Conservation (phyloP, 2,797 vertebrate genomes). For the Phataginus tetradactyla region DNA sequence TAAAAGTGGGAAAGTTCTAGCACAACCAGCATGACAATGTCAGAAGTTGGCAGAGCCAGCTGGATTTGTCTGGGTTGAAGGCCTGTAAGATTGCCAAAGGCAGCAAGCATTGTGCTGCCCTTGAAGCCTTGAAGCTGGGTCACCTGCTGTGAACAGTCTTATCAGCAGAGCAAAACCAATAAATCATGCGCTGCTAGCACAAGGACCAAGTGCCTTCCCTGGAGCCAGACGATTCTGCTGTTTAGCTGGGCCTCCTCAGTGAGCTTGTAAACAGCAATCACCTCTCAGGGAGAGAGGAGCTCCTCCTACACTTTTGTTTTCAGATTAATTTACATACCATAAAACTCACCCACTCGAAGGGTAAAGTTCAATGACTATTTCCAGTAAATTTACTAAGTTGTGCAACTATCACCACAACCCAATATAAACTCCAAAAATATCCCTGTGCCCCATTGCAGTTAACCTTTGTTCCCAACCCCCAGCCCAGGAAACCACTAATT, state of each 20-base stretch:
- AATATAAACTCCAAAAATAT: not conserved
- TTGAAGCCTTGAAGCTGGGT: constrained; percentile 80
- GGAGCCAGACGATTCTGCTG: constrained; percentile 75
- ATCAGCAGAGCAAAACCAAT: constrained; percentile 68
- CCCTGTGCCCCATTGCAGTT: not conserved
- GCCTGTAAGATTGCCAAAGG: constrained; percentile 17
- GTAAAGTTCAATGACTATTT: not conserved
- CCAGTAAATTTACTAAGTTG: not conserved
- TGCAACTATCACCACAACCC: not conserved
- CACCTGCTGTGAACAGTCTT: constrained; percentile 77
- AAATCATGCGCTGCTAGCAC: constrained; percentile 65
- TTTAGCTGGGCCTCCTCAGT: constrained; percentile 40
- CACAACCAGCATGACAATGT: not conserved
- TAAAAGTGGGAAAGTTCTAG: not conserved
- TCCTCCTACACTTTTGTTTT: not conserved
- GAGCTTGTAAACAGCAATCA: constrained; percentile 67
- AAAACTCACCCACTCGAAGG: not conserved
- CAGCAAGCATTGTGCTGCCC: constrained; percentile 7
- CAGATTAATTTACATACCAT: not conserved
- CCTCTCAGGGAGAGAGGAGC: constrained; percentile 4
- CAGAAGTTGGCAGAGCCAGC: constrained; percentile 62
- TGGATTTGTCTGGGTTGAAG: constrained; percentile 32
- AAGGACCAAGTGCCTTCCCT: constrained; percentile 66
- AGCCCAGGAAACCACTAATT: not conserved
- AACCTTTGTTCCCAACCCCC: not conserved